A percentile compares a stretch with the other conserved stretches of the same genome.
Conservation (phyloP, 2,888 invertebrate species). For the Smittia aterrima region DNA sequence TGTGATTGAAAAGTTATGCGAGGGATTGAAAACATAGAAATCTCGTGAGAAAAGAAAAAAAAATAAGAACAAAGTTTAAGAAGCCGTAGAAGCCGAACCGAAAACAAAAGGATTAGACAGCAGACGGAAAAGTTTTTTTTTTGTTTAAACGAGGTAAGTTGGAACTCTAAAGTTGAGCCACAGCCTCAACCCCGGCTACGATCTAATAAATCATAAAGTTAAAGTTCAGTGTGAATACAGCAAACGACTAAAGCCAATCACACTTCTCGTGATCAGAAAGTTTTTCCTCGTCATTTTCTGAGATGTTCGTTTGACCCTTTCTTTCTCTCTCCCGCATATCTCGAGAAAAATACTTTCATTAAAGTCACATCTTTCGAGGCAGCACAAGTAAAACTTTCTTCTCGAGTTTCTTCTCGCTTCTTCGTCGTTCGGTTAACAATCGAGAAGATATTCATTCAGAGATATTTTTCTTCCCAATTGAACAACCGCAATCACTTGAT, state of each 20-base stretch:
- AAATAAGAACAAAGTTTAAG: neutral
- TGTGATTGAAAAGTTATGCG: neutral
- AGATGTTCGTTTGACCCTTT: slow-evolving; percentile 23
- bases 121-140: neutral
- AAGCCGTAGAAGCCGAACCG: neutral
- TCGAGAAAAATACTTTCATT: slow-evolving; percentile 9
- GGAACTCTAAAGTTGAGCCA: neutral
- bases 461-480: slow-evolving; percentile 30
- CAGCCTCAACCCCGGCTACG: neutral
- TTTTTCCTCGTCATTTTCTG: slow-evolving; percentile 8
- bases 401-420: neutral
- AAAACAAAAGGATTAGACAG: neutral
- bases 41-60: neutral
- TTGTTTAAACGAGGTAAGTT: neutral
- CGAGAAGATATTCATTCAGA: neutral
- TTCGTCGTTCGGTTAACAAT: neutral
- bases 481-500: slow-evolving; percentile 40
- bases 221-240: slow-evolving; percentile 20
- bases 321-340: neutral
- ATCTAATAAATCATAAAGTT: neutral
- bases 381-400: neutral
- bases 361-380: neutral
- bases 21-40: neutral
- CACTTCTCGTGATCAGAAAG: slow-evolving; percentile 12
- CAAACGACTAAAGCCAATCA: slow-evolving; percentile 2